Percentiles rank a stretch among this genome's conserved stretches.
Conservation (phyloP, 1,140 invertebrate species). For the Sipha flava region DNA sequence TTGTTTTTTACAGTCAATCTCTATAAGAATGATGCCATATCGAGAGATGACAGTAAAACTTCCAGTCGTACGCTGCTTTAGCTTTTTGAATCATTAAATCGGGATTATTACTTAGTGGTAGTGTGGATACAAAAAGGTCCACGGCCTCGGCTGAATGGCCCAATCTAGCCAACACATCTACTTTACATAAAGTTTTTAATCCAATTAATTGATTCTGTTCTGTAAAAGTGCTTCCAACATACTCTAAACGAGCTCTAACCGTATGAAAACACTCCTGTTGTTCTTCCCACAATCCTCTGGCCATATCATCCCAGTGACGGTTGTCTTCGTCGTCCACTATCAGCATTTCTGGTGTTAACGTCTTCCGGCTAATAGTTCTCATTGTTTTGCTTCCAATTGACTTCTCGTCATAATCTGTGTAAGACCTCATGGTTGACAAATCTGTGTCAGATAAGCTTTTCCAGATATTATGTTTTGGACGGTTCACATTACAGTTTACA, state of each 20-base stretch:
- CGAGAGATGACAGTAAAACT: conserved; percentile 16
- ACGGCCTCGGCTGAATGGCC: conserved; percentile 3
- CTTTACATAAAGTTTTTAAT: not conserved
- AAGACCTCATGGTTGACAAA: not conserved
- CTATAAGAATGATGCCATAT: conserved; percentile 13
- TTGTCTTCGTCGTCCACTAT: not conserved
- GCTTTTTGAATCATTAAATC: not conserved
- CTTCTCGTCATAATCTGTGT: not conserved
- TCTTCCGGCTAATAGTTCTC: not conserved
- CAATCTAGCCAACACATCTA: not conserved
- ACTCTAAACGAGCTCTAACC: not conserved
- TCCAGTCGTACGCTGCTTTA: conserved; percentile 11
- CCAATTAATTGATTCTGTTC: not conserved
- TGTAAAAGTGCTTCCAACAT: not conserved
- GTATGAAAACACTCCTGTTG: not conserved
- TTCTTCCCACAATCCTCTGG: not conserved
- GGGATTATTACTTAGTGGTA: not conserved
- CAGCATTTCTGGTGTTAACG: not conserved
- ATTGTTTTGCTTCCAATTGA: not conserved
- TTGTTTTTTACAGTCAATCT: not conserved
- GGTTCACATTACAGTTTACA: too few relatives aligned
- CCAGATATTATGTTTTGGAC: too few relatives aligned
- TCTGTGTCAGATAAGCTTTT: not conserved
- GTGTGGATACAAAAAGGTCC: not conserved
- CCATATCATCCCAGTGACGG: not conserved